Conservation (phyloP, 2,797 vertebrate genomes). For the Taeniopygia guttata region DNA sequence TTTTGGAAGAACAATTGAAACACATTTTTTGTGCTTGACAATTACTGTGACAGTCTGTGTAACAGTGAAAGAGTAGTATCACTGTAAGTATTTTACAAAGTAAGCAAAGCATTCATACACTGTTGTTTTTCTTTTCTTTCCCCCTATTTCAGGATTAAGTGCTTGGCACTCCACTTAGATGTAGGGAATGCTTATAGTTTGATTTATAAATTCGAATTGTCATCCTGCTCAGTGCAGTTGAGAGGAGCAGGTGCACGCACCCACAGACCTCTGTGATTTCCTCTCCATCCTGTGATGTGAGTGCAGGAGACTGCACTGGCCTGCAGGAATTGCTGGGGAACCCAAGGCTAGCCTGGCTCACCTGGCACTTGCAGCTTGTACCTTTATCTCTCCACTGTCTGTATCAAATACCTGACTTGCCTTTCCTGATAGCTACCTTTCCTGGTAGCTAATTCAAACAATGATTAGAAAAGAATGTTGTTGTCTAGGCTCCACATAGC, state of each 20-base stretch:
- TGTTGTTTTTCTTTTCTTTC: background rate
- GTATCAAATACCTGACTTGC: background rate
- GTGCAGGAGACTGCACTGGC: background rate
- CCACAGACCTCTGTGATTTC: background rate
- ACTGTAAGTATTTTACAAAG: background rate
- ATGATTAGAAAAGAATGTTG: background rate
- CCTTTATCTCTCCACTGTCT: background rate
- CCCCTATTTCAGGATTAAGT: background rate
- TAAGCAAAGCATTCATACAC: background rate
- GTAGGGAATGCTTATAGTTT: background rate
- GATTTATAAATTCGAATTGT: background rate
- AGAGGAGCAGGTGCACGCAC: background rate
- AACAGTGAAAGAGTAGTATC: background rate
- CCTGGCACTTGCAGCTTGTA: background rate
- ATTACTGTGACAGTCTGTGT: background rate
- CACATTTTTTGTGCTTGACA: background rate
- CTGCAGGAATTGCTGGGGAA: background rate
- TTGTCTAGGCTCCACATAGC: background rate
- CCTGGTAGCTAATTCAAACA: background rate
- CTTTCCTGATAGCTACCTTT: background rate
- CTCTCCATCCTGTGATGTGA: fast-evolving
- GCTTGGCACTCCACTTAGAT: background rate
- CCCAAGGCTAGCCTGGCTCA: background rate
- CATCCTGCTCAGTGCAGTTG: background rate
- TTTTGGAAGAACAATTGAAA: background rate